Conservation (phyloP, 1,140 invertebrate species). For the Lepidotrigona ventralis region DNA sequence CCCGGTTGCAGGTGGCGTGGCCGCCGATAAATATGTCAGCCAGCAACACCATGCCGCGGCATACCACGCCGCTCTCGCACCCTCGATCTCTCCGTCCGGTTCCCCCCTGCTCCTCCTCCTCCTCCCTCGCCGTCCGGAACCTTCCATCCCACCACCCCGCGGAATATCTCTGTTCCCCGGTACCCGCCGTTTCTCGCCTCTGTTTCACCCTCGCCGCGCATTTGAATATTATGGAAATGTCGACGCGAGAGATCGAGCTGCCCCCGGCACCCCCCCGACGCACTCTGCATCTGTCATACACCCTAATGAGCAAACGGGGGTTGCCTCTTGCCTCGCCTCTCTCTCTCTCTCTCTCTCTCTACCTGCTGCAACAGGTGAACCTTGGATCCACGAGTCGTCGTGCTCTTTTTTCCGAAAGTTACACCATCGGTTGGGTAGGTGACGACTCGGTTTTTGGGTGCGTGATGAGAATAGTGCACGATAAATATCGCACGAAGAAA, state of each 20-base stretch:
- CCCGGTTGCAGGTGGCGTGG: slow-evolving; percentile 77
- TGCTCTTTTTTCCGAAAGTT: not conserved
- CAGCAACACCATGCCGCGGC: slow-evolving; percentile 72
- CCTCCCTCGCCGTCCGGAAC: slow-evolving; percentile 32
- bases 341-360: not conserved
- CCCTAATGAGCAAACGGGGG: slow-evolving; percentile 66
- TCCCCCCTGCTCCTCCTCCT: slow-evolving; percentile 53
- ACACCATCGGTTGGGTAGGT: not conserved
- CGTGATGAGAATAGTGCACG: not conserved
- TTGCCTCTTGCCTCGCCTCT: slow-evolving; percentile 16
- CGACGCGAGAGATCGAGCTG: slow-evolving; percentile 50
- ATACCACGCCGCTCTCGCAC: slow-evolving; percentile 61
- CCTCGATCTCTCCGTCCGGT: slow-evolving; percentile 49
- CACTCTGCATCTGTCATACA: slow-evolving; percentile 68
- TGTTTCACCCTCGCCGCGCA: slow-evolving; percentile 55
- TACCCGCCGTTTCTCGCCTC: slow-evolving; percentile 26
- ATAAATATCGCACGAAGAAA: not conserved
- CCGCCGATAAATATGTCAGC: slow-evolving; percentile 79
- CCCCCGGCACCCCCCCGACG: not conserved
- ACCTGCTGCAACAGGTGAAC: slow-evolving; percentile 61
- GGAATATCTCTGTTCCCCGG: slow-evolving; percentile 45
- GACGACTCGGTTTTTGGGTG: not conserved
- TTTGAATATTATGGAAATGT: slow-evolving; percentile 73
- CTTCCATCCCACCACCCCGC: slow-evolving; percentile 20
- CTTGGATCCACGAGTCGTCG: not conserved